A percentile compares a stretch with the other conserved stretches of the same genome.
Conservation (phyloP, 2,113 vertebrate species). For the Phrynosoma platyrhinos region DNA sequence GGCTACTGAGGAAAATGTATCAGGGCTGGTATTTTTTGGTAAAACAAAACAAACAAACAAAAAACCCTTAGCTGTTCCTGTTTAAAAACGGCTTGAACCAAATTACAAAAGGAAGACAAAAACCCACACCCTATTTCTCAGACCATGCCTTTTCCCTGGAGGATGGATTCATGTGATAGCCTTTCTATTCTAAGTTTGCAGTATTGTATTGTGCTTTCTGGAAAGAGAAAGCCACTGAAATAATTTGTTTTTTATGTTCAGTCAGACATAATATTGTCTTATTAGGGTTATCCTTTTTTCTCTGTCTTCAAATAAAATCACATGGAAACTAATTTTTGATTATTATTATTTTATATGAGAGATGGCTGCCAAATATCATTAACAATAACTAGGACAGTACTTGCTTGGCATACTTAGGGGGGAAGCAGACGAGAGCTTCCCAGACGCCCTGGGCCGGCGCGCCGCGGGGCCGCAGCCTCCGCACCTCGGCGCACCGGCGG, state of each 20-base stretch:
- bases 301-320: background rate
- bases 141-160: background rate
- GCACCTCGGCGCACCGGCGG: no score
- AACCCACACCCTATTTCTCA: background rate
- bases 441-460: no score
- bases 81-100: background rate
- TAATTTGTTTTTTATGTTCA: background rate
- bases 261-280: background rate
- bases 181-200: constrained; percentile 20
- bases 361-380: background rate
- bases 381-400: background rate
- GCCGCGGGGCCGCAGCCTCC: no score
- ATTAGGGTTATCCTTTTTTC: background rate
- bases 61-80: background rate
- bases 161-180: background rate
- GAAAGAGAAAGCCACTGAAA: background rate
- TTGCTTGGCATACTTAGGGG: constrained; percentile 28
- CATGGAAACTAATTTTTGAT: background rate
- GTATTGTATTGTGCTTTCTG: background rate
- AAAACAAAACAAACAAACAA: background rate
- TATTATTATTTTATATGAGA: background rate
- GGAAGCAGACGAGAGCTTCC: no score
- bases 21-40: background rate
- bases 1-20: background rate
- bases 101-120: background rate